A percentile compares a stretch with the other conserved stretches of the same genome.
Conservation (phyloP, 2,888 invertebrate species). For the Trachelus troglodyta region DNA sequence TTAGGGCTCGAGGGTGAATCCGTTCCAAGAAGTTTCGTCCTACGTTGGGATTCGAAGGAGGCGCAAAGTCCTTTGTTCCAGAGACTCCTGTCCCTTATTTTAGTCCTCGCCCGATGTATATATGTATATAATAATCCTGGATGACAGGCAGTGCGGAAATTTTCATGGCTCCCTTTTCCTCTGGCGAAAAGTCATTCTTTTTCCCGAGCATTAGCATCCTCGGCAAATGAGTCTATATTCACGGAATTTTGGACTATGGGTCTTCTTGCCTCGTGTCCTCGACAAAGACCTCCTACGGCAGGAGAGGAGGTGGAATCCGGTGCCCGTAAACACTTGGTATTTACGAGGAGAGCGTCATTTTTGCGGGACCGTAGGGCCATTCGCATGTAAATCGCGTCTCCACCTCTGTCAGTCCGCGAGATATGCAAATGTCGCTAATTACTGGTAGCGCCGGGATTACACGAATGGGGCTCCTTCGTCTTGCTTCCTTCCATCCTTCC, state of each 20-base stretch:
- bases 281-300: not conserved
- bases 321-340: conserved; percentile 55
- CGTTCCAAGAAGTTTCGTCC: not conserved
- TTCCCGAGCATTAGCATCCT: not conserved
- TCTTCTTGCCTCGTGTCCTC: not conserved
- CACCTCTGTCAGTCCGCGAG: conserved; percentile 41
- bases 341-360: conserved; percentile 52
- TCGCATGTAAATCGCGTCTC: conserved; percentile 59
- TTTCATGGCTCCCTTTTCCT: not conserved
- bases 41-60: not conserved
- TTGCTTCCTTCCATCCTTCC: conserved; percentile 17
- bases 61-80: not conserved
- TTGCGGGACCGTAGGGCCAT: conserved; percentile 48
- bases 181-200: not conserved
- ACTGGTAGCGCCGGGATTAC: conserved; percentile 57
- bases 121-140: not conserved
- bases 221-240: not conserved
- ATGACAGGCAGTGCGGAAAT: not conserved
- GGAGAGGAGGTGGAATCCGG: conserved; percentile 8
- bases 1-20: not conserved
- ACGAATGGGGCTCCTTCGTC: conserved; percentile 43
- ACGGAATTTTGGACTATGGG: not conserved
- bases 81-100: not conserved
- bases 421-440: conserved; percentile 65
- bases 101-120: not conserved